Evolutionary conservation across 2,797 vertebrate genomes (phyloP), one percentile per base, ranked within the genome.

Genomic region (Cuniculus paca): DNA sequence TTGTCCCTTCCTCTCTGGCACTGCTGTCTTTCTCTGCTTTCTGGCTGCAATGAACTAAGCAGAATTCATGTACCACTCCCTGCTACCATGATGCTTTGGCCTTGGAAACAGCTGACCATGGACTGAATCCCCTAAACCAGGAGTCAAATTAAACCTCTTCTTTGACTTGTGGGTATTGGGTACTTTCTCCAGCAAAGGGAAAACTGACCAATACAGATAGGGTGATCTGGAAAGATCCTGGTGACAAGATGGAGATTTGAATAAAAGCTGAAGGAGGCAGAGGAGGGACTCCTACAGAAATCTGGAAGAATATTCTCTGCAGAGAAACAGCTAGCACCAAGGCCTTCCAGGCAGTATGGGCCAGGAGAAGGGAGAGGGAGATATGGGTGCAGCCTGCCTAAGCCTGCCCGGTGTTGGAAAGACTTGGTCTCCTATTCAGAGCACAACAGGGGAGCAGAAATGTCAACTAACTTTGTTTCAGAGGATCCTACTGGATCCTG

Each of bases 401-500:
- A 36, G 16, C 16, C 72, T 31, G 2, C 12, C 36, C 81, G 50
- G n/a, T 48, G 45, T 3, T 48, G 22, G 50, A 61, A 82, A 86
- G 74, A 58, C 34, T 50, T 77, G 34, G 6, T 75, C 50, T 72
- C 77, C 39, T 72, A 19, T 28, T 36, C 17, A 1, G 39, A 60
- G n/a, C 83, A 52, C 61, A 52, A 56, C 39, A 19, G 39, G 14
- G 48, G 16, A 61, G 39, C 48, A 28, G 50, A 36, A 54, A 82
- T 12, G 19, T 45, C 24, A 78, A 45, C 48, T 88, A 72, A 56
- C n/a, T 72, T 72, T 2, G 9, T 70, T 82, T 88, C 74, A 60
- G 96, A 92, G 60, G 42, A 58, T 83, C 26, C 12, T 48, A 90
- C 26, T 52, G 65, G 68, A 34, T 96, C n/a, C 78, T 78, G 58